These are phyloP conservation scores for Parnassius glacialis DNA, from an alignment of 2,888 invertebrate genomes.

Conservation along the genomic window DNA sequence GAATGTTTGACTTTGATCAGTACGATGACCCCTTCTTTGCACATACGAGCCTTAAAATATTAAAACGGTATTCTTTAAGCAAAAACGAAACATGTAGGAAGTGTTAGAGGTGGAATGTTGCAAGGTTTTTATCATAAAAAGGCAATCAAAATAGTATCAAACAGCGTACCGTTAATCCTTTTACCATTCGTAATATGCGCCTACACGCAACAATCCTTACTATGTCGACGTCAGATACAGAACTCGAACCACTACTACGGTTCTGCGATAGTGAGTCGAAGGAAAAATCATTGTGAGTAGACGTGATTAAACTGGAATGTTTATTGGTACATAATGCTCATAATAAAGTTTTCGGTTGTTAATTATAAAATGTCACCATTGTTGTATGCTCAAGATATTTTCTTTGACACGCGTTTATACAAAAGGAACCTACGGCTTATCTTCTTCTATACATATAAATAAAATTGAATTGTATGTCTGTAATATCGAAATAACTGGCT, in stretches of 20 bases:
- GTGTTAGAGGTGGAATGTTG: constrained; percentile 17
- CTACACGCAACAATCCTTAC: constrained; percentile 43
- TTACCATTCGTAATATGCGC: constrained; percentile 60
- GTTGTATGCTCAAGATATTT: not conserved
- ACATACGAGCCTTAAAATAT: not conserved
- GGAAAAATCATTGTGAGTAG: constrained; percentile 14
- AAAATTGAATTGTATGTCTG: too few species aligned
- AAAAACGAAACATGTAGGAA: not conserved
- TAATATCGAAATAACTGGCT: too few species aligned
- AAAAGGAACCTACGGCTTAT: not conserved
- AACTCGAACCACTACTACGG: constrained; percentile 38
- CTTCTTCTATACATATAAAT: too few species aligned
- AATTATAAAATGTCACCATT: constrained; percentile 11
- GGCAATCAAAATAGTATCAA: constrained; percentile 40
- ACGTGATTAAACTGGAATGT: constrained; percentile 2
- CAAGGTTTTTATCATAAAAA: constrained; percentile 25
- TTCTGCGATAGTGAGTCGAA: constrained; percentile 33
- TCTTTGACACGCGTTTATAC: not conserved
- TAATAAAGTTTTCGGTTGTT: constrained; percentile 4
- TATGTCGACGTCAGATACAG: constrained; percentile 52
- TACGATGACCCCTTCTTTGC: too few species aligned
- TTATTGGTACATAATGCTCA: constrained; percentile 1
- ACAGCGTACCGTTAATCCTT: constrained; percentile 55
- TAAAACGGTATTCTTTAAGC: not conserved
- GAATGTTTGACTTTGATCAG: too few species aligned